Base-by-base conservation (phyloP, 2,888 invertebrate genomes). In the Microctonus brassicae region DNA sequence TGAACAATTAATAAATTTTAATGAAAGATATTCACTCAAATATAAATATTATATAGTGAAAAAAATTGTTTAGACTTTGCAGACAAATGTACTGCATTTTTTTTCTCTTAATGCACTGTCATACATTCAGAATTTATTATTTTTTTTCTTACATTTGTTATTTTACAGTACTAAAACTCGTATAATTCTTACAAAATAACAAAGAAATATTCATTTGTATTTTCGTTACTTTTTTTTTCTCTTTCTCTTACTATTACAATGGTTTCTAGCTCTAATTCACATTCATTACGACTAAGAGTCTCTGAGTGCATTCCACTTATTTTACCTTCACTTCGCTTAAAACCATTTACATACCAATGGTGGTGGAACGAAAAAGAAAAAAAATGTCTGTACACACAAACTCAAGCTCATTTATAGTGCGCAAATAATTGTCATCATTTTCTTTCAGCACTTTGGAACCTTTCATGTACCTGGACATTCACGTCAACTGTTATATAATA, bases 281-380 rank as follows among this genome's bases (percentile, higher is more conserved):
- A 17, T 58, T 58, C 58, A 33, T 17, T 17, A n/a, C 9, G 58
- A 34, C 17, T 58, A 34, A 34, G 2, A 57, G 58, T 33, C 34
- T 34, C 17, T 17, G 58, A 58, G 58, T 58, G 58, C 58, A 58
- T 58, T 17, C 6, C 58, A 29, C 55, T 55, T 11, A 6, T 47
- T 47, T 42, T 47, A 5, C 47, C 17, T n/a, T 17, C 47, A 47
- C 47, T 47, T 17, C 9, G 55, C 55, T 6, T 55, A 26, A 55
- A 55, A 55, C n/a, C 26, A 55, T 55, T 55, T 55, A 55, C 55
- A 55, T 55, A 55, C 24, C 26, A 55, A 53, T 24, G 26, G 10
- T 7, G n/a, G 24, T 7, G 33, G 11, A 57, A 29, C 11, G 11
- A 57, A 57, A 57, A 26, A 33, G 6, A 33, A 13, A 0, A 0